These are phyloP conservation scores for Chiloscyllium punctatum DNA, from an alignment of 2,797 vertebrate species.

Conservation along the genomic window DNA sequence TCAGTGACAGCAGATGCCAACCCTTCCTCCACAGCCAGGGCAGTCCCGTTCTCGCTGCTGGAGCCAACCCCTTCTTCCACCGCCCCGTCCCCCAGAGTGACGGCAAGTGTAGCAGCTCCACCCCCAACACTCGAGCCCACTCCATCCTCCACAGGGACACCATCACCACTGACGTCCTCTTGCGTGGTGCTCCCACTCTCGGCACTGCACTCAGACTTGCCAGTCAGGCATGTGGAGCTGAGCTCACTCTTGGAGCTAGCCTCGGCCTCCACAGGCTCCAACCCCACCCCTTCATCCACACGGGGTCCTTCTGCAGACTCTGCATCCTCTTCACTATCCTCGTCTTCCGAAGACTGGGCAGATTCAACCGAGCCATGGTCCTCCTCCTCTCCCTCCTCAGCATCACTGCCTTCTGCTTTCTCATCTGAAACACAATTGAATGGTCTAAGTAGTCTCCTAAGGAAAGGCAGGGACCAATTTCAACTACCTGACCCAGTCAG, in stretches of 20 bases:
- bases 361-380: background rate
- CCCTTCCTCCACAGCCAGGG: background rate
- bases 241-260: background rate
- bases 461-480: background rate
- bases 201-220: background rate
- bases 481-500: background rate
- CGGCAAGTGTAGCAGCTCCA: background rate
- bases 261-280: background rate
- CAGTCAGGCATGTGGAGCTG: background rate
- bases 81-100: background rate
- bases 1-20: background rate
- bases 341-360: constrained; percentile 33
- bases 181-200: background rate
- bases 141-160: background rate
- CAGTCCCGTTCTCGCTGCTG: background rate
- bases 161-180: background rate
- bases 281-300: background rate
- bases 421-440: constrained; percentile 24
- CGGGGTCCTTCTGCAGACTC: constrained; percentile 36
- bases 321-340: constrained; percentile 41
- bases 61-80: background rate
- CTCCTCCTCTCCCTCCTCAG: background rate
- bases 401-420: background rate
- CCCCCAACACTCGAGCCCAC: background rate
- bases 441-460: background rate